phyloP scores from a whole-genome alignment of 2,888 invertebrate genomes.

The Crioceris asparagi region DNA sequence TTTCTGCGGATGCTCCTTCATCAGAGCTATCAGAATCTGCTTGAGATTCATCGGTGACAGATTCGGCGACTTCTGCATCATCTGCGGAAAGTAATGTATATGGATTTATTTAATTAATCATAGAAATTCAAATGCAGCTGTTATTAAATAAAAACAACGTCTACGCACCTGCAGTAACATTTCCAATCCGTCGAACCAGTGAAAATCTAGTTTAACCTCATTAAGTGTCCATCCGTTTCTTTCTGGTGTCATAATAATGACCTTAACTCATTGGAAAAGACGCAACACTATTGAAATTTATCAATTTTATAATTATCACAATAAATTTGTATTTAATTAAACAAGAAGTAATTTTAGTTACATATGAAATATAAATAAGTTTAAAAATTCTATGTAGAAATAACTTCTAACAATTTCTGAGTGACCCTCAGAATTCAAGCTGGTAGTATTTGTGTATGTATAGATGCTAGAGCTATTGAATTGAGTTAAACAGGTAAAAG shows the following conservation, averaged over 20 bases:
- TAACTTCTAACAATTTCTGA: constrained; percentile 4
- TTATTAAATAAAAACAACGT: too few relatives aligned
- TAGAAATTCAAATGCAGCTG: too few relatives aligned
- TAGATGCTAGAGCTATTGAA: constrained; percentile 4
- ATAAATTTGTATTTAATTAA: constrained; percentile 3
- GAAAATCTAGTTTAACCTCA: too few relatives aligned
- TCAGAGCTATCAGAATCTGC: too few relatives aligned
- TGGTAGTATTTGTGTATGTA: constrained; percentile 4
- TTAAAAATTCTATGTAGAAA: constrained; percentile 3
- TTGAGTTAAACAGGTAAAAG: constrained; percentile 4
- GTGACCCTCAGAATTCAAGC: constrained; percentile 3
- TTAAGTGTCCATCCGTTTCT: too few relatives aligned
- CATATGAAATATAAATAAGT: constrained; percentile 5
- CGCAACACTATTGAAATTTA: constrained; percentile 4
- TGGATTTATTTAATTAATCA: too few relatives aligned
- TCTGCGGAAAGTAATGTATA: too few relatives aligned
- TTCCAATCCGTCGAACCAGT: too few relatives aligned
- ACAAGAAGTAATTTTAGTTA: background rate
- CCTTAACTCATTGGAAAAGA: constrained; percentile 5
- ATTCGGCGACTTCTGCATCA: too few relatives aligned
- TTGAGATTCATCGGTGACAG: too few relatives aligned
- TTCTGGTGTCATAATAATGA: constrained; percentile 2
- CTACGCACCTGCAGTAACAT: too few relatives aligned
- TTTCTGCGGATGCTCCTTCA: too few relatives aligned
- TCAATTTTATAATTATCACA: constrained; percentile 3